Evolutionary conservation across 37 sponge, comb jelly and placozoan species (phyloP).

Genomic region (Dysidea cf. avara): DNA sequence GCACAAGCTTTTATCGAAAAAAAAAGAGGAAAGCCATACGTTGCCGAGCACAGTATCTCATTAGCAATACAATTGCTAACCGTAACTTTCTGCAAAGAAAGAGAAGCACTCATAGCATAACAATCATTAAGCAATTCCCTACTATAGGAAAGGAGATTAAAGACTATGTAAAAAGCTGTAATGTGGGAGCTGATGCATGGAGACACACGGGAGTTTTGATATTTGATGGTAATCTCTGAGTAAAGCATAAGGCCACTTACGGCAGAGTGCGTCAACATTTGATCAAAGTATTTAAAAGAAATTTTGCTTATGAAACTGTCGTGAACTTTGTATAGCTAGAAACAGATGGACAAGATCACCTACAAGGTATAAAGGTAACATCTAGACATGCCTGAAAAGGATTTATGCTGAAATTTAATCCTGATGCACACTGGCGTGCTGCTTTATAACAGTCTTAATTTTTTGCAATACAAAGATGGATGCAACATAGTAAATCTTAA

Average conservation of each 20-base stretch:
- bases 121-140: conserved; percentile 1
- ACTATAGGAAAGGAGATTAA: conserved; percentile 32
- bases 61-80: neutral
- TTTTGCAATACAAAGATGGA: conserved; percentile 28
- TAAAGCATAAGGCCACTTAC: conserved; percentile 25
- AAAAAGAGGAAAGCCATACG: neutral
- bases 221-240: conserved; percentile 28
- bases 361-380: conserved; percentile 19
- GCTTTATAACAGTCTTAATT: conserved; percentile 24
- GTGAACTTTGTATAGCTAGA: conserved; percentile 34
- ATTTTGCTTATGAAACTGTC: conserved; percentile 30
- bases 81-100: neutral
- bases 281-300: neutral
- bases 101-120: neutral
- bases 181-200: conserved; percentile 38
- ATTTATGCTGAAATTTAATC: conserved; percentile 37
- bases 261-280: conserved; percentile 16
- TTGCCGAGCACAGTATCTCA: neutral
- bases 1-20: neutral
- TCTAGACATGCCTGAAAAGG: conserved; percentile 29
- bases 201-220: conserved; percentile 32
- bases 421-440: conserved; percentile 35
- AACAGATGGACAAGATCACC: conserved; percentile 16
- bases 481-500: conserved; percentile 5
- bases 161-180: conserved; percentile 11